A percentile compares a stretch with the other conserved stretches of the same genome.
phyloP scores from a whole-genome alignment of 2,888 invertebrate species.

The Stratiomys singularior region DNA sequence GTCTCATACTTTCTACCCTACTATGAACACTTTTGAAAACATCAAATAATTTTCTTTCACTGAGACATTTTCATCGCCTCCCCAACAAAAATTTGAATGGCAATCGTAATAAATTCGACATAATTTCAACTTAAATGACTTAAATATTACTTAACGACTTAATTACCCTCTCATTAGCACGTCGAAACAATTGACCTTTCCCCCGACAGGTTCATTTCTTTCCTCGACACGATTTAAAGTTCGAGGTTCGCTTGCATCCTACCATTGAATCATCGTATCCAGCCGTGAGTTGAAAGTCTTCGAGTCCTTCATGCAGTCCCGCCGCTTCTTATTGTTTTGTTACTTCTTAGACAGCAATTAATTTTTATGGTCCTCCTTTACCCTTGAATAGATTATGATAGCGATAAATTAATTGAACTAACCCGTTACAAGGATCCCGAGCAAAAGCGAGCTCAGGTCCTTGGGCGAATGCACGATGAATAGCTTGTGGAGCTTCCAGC shows the following conservation, averaged over 20 bases:
- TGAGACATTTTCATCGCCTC: too few species aligned
- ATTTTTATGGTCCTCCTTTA: not conserved
- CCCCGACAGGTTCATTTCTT: not conserved
- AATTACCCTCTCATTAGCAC: not conserved
- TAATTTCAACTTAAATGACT: not conserved
- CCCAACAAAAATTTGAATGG: too few species aligned
- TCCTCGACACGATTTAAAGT: not conserved
- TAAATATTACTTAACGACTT: not conserved
- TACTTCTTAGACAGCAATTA: not conserved
- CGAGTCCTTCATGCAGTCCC: too few species aligned
- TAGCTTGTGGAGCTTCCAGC: too few species aligned
- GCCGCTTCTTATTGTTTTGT: not conserved
- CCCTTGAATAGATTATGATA: conserved; percentile 3
- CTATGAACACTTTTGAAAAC: too few species aligned
- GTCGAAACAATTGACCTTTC: not conserved
- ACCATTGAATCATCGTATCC: too few species aligned
- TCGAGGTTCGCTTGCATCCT: too few species aligned
- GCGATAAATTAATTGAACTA: conserved; percentile 11
- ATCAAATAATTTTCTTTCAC: too few species aligned
- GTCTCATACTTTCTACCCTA: too few species aligned
- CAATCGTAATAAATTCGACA: not conserved
- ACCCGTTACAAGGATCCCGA: not conserved
- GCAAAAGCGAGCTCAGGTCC: too few species aligned
- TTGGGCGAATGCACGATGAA: too few species aligned
- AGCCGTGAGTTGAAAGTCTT: too few species aligned